These are phyloP conservation scores for Mus pahari DNA, from an alignment of 2,113 vertebrate species.

Conservation along the genomic window DNA sequence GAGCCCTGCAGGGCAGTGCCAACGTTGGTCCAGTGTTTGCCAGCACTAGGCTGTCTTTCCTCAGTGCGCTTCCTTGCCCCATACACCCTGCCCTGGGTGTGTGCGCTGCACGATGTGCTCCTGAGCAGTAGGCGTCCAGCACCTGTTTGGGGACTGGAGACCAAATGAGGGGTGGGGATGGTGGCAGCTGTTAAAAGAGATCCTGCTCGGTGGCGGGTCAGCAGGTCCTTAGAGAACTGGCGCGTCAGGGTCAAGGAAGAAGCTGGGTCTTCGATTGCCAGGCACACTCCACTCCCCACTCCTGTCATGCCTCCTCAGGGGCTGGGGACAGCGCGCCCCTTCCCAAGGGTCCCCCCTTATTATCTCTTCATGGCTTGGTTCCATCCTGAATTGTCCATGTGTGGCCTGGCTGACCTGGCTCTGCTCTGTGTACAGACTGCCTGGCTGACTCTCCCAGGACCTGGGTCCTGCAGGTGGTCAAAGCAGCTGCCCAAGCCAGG, in stretches of 20 bases:
- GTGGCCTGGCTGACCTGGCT: neutral
- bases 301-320: neutral
- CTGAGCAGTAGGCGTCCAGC: neutral
- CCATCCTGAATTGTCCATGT: neutral
- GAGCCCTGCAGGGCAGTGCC: neutral
- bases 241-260: neutral
- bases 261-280: neutral
- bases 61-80: neutral
- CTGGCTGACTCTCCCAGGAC: neutral
- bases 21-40: neutral
- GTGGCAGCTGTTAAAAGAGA: neutral
- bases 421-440: neutral
- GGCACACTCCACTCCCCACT: neutral
- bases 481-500: neutral
- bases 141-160: neutral
- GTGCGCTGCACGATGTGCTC: rapidly evolving
- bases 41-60: neutral
- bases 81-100: neutral
- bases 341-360: neutral
- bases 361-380: neutral
- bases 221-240: neutral
- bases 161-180: neutral
- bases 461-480: neutral
- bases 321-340: too few species aligned
- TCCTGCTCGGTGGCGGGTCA: neutral